Percentiles rank a stretch among this genome's conserved stretches.
These are phyloP conservation scores for Drosophila setosimentum DNA, from an alignment of 2,888 invertebrate genomes.

Conservation along the genomic window DNA sequence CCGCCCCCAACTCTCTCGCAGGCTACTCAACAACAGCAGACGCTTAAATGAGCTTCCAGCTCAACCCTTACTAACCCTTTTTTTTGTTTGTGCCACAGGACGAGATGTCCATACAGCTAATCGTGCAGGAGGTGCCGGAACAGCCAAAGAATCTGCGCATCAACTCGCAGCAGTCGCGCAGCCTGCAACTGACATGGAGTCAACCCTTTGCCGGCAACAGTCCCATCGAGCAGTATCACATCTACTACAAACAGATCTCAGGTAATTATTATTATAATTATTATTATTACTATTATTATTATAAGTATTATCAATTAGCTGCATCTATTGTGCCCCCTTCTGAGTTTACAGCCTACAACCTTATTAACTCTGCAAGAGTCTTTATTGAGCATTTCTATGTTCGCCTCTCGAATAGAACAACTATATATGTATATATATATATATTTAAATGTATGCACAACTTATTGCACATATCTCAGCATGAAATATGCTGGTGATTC, in stretches of 20 bases:
- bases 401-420: too few species aligned
- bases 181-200: conserved; percentile 95
- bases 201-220: conserved; percentile 95
- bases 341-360: too few species aligned
- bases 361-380: too few species aligned
- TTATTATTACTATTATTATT: too few species aligned
- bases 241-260: conserved; percentile 94
- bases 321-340: too few species aligned
- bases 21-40: conserved; percentile 11
- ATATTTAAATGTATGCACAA: too few species aligned
- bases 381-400: too few species aligned
- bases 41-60: conserved; percentile 20
- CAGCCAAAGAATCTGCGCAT: conserved; percentile 94
- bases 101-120: conserved; percentile 94
- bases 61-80: conserved; percentile 16
- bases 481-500: too few species aligned
- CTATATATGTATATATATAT: too few species aligned
- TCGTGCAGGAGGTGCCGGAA: conserved; percentile 96
- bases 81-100: conserved; percentile 85
- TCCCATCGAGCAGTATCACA: conserved; percentile 94
- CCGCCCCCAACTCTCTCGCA: conserved; percentile 22
- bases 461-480: too few species aligned
- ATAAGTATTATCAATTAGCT: too few species aligned
- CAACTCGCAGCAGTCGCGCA: conserved; percentile 93
- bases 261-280: too few species aligned